These are phyloP conservation scores for Hafferia zeledoni DNA, from an alignment of 2,797 vertebrate species.

Conservation along the genomic window DNA sequence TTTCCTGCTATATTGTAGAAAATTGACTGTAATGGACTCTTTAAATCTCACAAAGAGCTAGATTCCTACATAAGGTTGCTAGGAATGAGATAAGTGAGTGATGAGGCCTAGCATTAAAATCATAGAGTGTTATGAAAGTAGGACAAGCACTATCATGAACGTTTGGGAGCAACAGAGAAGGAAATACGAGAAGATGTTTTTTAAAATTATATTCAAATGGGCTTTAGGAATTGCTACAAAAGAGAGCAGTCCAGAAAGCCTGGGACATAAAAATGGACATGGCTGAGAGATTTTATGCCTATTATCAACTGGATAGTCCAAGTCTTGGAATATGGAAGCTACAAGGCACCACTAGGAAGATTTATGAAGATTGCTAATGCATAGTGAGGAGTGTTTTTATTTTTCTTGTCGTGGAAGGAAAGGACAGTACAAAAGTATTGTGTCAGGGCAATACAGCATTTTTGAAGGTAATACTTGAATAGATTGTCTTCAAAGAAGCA, in stretches of 20 bases:
- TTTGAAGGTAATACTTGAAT: background rate
- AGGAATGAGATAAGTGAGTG: background rate
- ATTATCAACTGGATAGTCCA: background rate
- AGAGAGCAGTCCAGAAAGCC: background rate
- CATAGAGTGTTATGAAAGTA: background rate
- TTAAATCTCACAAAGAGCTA: background rate
- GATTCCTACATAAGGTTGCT: background rate
- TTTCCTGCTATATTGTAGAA: background rate
- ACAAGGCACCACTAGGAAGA: background rate
- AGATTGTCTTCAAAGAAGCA: background rate
- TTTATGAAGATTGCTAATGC: background rate
- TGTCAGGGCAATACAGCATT: background rate
- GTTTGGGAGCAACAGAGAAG: background rate
- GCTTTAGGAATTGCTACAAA: background rate
- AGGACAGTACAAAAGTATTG: background rate
- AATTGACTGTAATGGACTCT: background rate
- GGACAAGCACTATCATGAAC: background rate
- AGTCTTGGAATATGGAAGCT: background rate
- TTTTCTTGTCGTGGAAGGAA: background rate
- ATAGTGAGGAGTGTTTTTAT: background rate
- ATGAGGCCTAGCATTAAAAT: background rate
- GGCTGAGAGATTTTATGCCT: background rate
- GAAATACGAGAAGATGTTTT: background rate
- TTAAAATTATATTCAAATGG: background rate
- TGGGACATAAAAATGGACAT: background rate